A percentile compares a stretch with the other conserved stretches of the same genome.
Evolutionary conservation across 64 coral and sea anemone genomes (phyloP).

Genomic region (Montipora efflorescens): DNA sequence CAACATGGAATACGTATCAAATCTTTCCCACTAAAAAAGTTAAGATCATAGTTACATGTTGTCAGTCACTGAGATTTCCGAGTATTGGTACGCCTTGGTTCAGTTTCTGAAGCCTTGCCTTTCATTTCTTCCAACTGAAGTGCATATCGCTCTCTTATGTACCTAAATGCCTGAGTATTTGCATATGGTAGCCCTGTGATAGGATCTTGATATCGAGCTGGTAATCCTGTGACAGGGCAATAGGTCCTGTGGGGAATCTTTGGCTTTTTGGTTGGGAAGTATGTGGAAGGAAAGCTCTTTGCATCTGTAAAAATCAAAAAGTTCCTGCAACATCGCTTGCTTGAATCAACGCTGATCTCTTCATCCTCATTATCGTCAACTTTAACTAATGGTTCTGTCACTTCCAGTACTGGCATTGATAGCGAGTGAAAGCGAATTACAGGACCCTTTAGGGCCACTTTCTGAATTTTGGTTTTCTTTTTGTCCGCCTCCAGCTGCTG

Average conservation of each 20-base stretch:
- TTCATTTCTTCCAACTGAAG: conserved; percentile 81
- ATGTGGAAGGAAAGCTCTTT: conserved; percentile 88
- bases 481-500: conserved; percentile 90
- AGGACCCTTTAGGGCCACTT: conserved; percentile 81
- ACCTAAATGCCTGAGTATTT: conserved; percentile 87
- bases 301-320: conserved; percentile 97
- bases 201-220: conserved; percentile 57
- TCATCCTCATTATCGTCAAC: conserved; percentile 88
- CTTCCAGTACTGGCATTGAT: conserved; percentile 91
- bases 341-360: conserved; percentile 75
- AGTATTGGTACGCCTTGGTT: background rate
- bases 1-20: no score
- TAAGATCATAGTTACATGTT: background rate
- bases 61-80: background rate
- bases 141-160: conserved; percentile 88
- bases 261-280: conserved; percentile 89
- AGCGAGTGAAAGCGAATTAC: conserved; percentile 85
- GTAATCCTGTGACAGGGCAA: conserved; percentile 83
- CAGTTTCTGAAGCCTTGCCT: conserved; percentile 57
- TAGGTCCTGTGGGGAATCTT: conserved; percentile 80
- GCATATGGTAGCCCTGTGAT: conserved; percentile 76
- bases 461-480: conserved; percentile 92
- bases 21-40: background rate
- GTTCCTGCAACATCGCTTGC: conserved; percentile 88
- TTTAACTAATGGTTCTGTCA: conserved; percentile 78